phyloP scores from a whole-genome alignment of 2,888 invertebrate species.

The Hofmannophila pseudospretella region DNA sequence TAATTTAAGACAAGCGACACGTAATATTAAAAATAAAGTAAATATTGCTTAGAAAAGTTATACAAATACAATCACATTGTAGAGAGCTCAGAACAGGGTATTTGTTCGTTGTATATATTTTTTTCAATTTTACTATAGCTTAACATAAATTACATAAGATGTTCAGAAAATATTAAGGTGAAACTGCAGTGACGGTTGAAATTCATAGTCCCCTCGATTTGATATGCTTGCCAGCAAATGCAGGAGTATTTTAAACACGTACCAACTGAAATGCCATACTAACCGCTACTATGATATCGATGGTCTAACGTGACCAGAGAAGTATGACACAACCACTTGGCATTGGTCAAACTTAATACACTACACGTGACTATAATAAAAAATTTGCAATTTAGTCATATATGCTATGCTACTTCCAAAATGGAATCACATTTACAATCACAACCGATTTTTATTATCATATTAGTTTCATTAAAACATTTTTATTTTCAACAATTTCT shows the following conservation, averaged over 20 bases:
- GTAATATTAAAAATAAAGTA: background rate
- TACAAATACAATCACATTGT: constrained; percentile 37
- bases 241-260: too few relatives aligned
- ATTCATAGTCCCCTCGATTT: background rate
- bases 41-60: constrained; percentile 10
- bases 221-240: too few relatives aligned
- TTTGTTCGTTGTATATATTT: constrained; percentile 4
- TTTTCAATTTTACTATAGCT: background rate
- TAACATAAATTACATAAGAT: constrained; percentile 9
- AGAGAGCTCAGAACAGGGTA: constrained; percentile 31
- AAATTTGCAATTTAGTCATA: background rate
- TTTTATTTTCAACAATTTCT: background rate
- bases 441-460: background rate
- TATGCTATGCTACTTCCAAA: background rate
- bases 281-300: too few relatives aligned
- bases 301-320: too few relatives aligned
- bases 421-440: too few relatives aligned
- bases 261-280: too few relatives aligned
- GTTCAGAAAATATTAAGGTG: constrained; percentile 20
- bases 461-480: background rate
- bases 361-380: background rate
- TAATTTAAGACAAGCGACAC: too few relatives aligned
- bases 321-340: too few relatives aligned
- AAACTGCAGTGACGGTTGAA: background rate
- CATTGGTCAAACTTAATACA: background rate